Conservation (phyloP, 2,113 vertebrate species). For the Sinocyclocheilus rhinocerous region DNA sequence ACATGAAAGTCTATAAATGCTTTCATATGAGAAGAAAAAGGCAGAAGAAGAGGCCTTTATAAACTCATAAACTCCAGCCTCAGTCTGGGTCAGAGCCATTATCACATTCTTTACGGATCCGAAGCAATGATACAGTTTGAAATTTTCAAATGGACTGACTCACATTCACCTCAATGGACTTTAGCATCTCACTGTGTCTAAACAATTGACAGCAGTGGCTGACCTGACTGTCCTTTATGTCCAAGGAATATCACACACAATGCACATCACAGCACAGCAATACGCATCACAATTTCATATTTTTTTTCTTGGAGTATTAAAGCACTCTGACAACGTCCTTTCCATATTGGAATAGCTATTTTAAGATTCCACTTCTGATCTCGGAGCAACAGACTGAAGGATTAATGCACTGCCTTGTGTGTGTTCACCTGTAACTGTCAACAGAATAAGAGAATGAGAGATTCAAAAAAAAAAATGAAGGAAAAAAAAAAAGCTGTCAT, state of each 20-base stretch:
- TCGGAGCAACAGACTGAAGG: background rate
- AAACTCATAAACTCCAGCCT: background rate
- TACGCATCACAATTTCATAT: background rate
- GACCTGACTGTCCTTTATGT: conserved; percentile 22
- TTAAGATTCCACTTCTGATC: conserved; percentile 14
- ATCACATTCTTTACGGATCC: conserved; percentile 10
- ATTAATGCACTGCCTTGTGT: background rate
- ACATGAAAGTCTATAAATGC: background rate
- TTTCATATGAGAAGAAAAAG: too few relatives aligned
- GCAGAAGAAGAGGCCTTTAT: background rate
- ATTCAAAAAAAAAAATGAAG: background rate
- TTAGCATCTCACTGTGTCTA: conserved; percentile 5
- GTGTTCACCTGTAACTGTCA: background rate
- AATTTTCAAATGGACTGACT: background rate
- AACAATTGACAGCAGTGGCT: background rate
- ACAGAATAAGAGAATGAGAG: background rate
- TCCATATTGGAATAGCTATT: background rate
- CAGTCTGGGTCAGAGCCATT: background rate
- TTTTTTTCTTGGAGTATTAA: conserved; percentile 21
- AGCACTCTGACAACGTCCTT: background rate
- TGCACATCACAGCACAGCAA: conserved; percentile 8
- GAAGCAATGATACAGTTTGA: background rate
- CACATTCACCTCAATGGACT: background rate
- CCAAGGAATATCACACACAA: conserved; percentile 7
- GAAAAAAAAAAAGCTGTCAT: background rate